Evolutionary conservation across 2,888 invertebrate species (phyloP), one percentile per base, ranked within the genome.

Genomic region (Lepeophtheirus nordmannii): DNA sequence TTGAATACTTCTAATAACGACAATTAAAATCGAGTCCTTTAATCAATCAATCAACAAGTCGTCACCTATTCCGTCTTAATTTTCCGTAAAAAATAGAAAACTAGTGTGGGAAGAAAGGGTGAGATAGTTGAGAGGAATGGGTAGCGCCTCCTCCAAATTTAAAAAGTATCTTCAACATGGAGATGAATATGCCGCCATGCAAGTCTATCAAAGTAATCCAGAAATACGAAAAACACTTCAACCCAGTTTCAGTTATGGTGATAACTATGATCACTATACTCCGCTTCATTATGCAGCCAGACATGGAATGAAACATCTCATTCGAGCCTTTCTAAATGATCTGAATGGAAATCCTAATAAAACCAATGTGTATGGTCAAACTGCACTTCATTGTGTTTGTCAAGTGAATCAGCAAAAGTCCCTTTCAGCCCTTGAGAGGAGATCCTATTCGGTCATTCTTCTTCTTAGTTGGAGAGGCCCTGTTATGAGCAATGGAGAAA

Each of bases 131-230:
- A 30, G 30, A 30, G 30, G 30, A 67, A 84, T 84, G 84, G 84
- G 84, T 69, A 83, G 82, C 73, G 78, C 82, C 59, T 82, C 82
- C 46, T 82, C 83, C 40, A 84, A 84, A 74, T 83, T 84, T 73
- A 82, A 83, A 70, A 83, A 83, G 72, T 82, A 83, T 73, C 77
- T 84, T 64, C 82, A 82, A 73, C 81, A 82, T 76, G 84, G 84
- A 39, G 84, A 84, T 73, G 84, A 84, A 74, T 83, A 82, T 72
- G 82, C 83, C 64, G 83, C 83, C 20, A 80, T 84, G 78, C 82
- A 83, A 73, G 74, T 80, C 63, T 83, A 82, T 73, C 81, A 82
- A 72, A 80, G 80, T 73, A 80, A 80, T 61, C 79, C 81, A 37
- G 83, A 84, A 71, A 75, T 84, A 69, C 77, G 82, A 68, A 82